These are phyloP conservation scores for Rotaria socialis DNA, from an alignment of 2,888 invertebrate species.

Conservation along the genomic window DNA sequence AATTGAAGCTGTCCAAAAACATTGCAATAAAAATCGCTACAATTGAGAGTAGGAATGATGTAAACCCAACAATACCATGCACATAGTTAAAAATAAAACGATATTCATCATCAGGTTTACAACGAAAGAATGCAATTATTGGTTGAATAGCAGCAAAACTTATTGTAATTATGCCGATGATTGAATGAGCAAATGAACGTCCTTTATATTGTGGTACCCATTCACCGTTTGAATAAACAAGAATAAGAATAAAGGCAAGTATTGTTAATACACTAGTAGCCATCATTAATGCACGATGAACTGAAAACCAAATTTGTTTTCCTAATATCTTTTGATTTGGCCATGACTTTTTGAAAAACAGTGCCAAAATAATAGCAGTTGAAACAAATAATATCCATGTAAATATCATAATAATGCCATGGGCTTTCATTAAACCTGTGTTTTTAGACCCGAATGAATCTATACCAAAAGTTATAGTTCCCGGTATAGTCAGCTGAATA, in stretches of 20 bases:
- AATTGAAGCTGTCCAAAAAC: background rate
- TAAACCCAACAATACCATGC: constrained; percentile 56
- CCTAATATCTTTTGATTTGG: constrained; percentile 52
- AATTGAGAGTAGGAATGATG: background rate
- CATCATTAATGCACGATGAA: constrained; percentile 52
- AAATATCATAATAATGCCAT: constrained; percentile 15
- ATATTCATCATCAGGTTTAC: constrained; percentile 52
- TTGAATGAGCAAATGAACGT: constrained; percentile 49
- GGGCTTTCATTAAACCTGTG: background rate
- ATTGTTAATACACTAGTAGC: constrained; percentile 50
- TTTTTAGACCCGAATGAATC: background rate
- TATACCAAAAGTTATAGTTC: background rate
- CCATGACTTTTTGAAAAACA: constrained; percentile 58
- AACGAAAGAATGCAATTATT: constrained; percentile 55
- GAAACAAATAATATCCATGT: background rate
- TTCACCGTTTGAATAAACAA: constrained; percentile 53
- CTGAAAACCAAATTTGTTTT: constrained; percentile 57
- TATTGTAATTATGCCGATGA: background rate
- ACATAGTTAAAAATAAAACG: constrained; percentile 59
- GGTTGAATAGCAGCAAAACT: constrained; percentile 51
- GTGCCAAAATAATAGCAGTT: background rate
- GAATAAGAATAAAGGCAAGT: constrained; percentile 55
- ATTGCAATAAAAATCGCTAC: background rate
- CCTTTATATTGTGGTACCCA: constrained; percentile 47
- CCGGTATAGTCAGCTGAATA: background rate